Conservation (phyloP, 1,140 invertebrate species). For the Zaprionus davidi region DNA sequence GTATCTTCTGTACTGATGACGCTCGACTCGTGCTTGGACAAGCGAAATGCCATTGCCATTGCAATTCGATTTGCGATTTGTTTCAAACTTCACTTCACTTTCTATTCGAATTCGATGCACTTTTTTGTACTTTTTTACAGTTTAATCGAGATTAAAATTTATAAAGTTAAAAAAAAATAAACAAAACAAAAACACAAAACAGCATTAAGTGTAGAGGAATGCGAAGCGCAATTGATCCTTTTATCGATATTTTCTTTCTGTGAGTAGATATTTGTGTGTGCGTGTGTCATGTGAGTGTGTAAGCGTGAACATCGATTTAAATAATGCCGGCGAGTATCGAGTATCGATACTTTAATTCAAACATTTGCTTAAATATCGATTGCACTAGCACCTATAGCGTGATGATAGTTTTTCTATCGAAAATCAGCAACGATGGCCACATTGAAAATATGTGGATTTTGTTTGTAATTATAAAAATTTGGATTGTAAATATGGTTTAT, state of each 20-base stretch:
- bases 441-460: neutral
- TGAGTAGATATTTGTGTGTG: neutral
- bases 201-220: conserved; percentile 56
- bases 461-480: neutral
- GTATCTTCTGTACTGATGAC: conserved; percentile 56
- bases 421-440: neutral
- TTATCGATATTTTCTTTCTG: conserved; percentile 39
- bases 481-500: neutral
- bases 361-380: neutral
- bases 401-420: neutral
- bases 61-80: conserved; percentile 4
- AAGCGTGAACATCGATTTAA: conserved; percentile 12
- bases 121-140: neutral
- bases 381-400: neutral
- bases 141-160: conserved; percentile 7
- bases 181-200: conserved; percentile 71
- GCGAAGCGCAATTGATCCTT: conserved; percentile 42
- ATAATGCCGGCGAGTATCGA: neutral
- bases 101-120: conserved; percentile 10
- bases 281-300: neutral
- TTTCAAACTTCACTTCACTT: conserved; percentile 24
- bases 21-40: conserved; percentile 69
- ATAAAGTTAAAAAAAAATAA: conserved; percentile 46
- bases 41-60: conserved; percentile 71
- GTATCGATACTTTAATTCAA: neutral